phyloP scores from a whole-genome alignment of 2,888 invertebrate species.

The Eucera pruinosa region DNA sequence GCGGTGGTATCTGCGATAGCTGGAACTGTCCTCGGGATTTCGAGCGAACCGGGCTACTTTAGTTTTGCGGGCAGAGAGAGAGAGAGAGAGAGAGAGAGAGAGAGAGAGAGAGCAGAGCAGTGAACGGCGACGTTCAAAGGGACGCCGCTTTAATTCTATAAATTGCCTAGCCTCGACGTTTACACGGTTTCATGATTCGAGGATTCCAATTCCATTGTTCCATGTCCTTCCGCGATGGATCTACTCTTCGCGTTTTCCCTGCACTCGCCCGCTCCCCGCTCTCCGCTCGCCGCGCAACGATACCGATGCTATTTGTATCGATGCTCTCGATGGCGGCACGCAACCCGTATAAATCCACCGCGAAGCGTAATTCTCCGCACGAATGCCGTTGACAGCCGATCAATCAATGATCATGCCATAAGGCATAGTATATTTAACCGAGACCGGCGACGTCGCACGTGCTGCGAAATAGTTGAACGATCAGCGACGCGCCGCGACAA shows the following conservation, averaged over 20 bases:
- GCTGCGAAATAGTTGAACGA: conserved; percentile 21
- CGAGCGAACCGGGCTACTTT: too few species aligned
- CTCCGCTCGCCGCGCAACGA: neutral
- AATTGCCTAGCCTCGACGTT: neutral
- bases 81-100: too few species aligned
- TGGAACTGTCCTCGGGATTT: too few species aligned
- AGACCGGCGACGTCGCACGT: conserved; percentile 11
- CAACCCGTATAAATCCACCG: conserved; percentile 44
- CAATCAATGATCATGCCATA: conserved; percentile 56
- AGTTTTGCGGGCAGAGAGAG: too few species aligned
- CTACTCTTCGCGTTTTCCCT: neutral
- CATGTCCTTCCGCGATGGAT: neutral
- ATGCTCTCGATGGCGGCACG: conserved; percentile 38
- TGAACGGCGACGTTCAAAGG: neutral
- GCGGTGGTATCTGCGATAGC: too few species aligned
- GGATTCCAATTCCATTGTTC: neutral
- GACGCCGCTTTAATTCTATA: neutral
- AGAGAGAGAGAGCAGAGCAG: too few species aligned
- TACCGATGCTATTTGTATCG: conserved; percentile 28
- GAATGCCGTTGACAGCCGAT: conserved; percentile 56
- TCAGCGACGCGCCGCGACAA: conserved; percentile 26
- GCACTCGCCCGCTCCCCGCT: too few species aligned
- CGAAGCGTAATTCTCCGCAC: conserved; percentile 44
- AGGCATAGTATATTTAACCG: conserved; percentile 50
- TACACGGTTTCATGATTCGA: neutral